Evolutionary conservation across 2,888 invertebrate species (phyloP), one percentile per base, ranked within the genome.

Genomic region (Hirtodrosophila histrioides): DNA sequence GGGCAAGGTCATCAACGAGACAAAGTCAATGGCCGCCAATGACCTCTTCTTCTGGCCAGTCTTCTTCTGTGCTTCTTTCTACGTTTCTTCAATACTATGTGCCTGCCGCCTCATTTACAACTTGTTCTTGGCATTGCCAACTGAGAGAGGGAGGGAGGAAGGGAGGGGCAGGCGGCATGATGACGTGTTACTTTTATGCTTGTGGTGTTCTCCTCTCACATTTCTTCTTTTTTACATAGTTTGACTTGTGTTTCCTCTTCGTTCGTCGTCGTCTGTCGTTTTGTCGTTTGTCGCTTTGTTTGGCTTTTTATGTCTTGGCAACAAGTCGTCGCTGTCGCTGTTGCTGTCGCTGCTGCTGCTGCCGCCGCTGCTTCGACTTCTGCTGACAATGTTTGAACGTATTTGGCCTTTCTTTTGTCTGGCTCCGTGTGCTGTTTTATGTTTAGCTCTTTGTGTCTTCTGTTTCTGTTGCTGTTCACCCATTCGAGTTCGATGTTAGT

Each of bases 1-100:
- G 91, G 88, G 88, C 91, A 91, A 91, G 91, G 91, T 91, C 91
- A 91, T 90, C 89, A 89, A 67, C 88, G 89, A 91, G 91, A 91
- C 91, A 89, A 90, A 91, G 91, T 91, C 91, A 91, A 90, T 88
- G 91, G 79, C 91, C 91, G 89, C 83, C 77, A 90, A 88, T 91
- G 91, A 91, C 91, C 91, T 90, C 90, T 90, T 87, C 89, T 75
- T 69, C 62, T 77, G 64, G 69, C 53, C 69, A 74, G 69, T 67
- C 64, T 69, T 71, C 65, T 29, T 60, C 1, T 55, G 44, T 12
- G 33, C 68, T 66, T 55, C 41, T 62, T 57, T 68, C 67, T 41
- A 29, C 44, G 40, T 48, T 33, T 63, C 44, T 53, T 64, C 45
- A 60, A 49, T 33, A n/a, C n/a, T n/a, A 27, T 27, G 66, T 35